phyloP scores from a whole-genome alignment of 2,888 invertebrate species.

The Exocentrus adspersus region DNA sequence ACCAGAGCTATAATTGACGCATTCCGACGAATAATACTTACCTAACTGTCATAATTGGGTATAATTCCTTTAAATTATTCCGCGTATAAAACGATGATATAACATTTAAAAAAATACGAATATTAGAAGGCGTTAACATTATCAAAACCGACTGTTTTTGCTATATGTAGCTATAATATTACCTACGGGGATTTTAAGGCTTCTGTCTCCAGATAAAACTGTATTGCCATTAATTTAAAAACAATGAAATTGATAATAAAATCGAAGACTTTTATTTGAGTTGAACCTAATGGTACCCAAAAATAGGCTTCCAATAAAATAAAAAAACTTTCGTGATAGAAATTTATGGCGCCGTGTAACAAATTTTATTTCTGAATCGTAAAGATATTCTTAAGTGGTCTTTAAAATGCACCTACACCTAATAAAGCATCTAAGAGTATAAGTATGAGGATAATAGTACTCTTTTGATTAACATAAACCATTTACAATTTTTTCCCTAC shows the following conservation, averaged over 20 bases:
- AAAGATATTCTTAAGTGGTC: conserved; percentile 1
- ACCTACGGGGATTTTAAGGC: background rate
- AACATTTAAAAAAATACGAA: too few species aligned
- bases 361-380: conserved; percentile 21
- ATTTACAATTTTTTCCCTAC: too few species aligned
- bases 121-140: too few species aligned
- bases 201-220: conserved; percentile 1
- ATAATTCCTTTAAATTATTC: too few species aligned
- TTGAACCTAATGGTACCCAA: background rate
- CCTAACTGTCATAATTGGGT: too few species aligned
- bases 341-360: conserved; percentile 8
- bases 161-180: too few species aligned
- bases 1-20: too few species aligned
- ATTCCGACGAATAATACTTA: too few species aligned
- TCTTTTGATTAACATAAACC: too few species aligned
- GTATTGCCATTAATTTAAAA: conserved; percentile 4
- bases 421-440: background rate
- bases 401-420: background rate
- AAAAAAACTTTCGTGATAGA: conserved; percentile 23
- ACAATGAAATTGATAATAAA: conserved; percentile 12
- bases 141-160: too few species aligned
- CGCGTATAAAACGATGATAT: too few species aligned
- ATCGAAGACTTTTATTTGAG: background rate
- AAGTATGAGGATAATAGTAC: background rate
- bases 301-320: conserved; percentile 19